Conservation (phyloP, 2,797 vertebrate species). For the Phoeniculus purpureus region DNA sequence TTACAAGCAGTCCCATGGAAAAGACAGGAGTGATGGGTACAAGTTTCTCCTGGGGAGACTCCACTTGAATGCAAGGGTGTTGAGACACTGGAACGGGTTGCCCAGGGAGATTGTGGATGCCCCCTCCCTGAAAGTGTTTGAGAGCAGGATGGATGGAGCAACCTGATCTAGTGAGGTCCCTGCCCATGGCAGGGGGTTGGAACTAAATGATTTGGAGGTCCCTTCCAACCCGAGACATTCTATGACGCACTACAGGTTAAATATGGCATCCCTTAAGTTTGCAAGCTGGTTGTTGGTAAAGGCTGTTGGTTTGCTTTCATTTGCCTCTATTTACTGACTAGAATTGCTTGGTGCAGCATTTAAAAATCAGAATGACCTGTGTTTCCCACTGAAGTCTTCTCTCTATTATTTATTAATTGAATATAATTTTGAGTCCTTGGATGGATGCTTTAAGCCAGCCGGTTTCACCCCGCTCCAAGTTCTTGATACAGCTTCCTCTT, state of each 20-base stretch:
- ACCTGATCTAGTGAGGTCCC: no score
- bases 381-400: not conserved
- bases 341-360: not conserved
- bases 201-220: no score
- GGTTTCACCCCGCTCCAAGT: accelerated
- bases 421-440: not conserved
- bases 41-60: no score
- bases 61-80: no score
- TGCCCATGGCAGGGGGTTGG: no score
- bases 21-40: no score
- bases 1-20: no score
- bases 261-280: not conserved
- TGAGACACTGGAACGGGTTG: no score
- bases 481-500: not conserved
- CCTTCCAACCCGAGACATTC: not conserved
- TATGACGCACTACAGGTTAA: not conserved
- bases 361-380: not conserved
- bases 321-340: not conserved
- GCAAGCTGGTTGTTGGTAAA: not conserved
- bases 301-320: not conserved
- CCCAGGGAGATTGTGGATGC: no score
- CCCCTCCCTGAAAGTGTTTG: no score
- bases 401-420: not conserved
- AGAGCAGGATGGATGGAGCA: no score
- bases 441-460: not conserved